phyloP scores from a whole-genome alignment of 2,113 vertebrate genomes.

The Vombatus ursinus region DNA sequence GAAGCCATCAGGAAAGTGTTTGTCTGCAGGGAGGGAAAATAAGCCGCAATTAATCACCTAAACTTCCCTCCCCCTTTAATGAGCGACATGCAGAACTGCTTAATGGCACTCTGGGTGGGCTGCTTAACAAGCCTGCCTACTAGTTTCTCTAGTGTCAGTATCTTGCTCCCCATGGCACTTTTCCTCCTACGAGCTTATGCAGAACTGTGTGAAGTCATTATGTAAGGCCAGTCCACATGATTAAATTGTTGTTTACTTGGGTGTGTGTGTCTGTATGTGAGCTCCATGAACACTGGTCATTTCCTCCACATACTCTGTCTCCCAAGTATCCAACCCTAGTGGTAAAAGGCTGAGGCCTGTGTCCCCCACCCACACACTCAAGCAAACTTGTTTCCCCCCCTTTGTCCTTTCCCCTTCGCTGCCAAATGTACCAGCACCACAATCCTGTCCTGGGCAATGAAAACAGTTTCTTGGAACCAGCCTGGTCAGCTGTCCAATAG shows the following conservation, averaged over 20 bases:
- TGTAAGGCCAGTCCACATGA: not conserved
- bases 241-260: not conserved
- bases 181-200: not conserved
- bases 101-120: not conserved
- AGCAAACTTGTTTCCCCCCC: not conserved
- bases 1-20: not conserved
- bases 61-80: not conserved
- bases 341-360: not conserved
- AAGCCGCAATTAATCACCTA: constrained; percentile 3
- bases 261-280: not conserved
- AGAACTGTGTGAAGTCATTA: not conserved
- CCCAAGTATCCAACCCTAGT: not conserved
- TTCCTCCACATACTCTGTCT: not conserved
- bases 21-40: not conserved
- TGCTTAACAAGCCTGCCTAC: not conserved
- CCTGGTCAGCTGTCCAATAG: not conserved
- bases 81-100: not conserved
- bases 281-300: not conserved
- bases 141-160: not conserved
- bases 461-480: not conserved
- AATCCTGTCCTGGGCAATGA: not conserved
- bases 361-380: not conserved
- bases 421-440: not conserved
- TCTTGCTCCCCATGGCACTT: not conserved
- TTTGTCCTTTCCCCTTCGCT: not conserved